Evolutionary conservation across 2,797 vertebrate species (phyloP).

Genomic region (Cossypha heuglini): DNA sequence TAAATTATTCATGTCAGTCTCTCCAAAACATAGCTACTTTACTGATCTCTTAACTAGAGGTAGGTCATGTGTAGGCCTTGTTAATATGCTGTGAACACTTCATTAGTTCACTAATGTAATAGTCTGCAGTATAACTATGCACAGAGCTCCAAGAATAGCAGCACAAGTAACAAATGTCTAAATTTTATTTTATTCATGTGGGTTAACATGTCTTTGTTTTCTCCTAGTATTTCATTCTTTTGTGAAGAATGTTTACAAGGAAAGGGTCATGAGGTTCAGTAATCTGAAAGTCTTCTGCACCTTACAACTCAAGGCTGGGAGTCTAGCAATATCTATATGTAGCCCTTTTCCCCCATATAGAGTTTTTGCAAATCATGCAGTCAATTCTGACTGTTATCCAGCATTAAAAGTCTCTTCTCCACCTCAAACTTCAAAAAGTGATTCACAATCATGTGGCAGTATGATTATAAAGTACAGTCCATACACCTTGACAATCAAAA

Average conservation of each 20-base stretch:
- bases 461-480: slow-evolving; percentile 73
- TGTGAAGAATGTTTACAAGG: slow-evolving; percentile 65
- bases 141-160: slow-evolving; percentile 74
- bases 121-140: slow-evolving; percentile 49
- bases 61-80: slow-evolving; percentile 67
- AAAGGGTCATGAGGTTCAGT: slow-evolving; percentile 51
- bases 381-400: slow-evolving; percentile 71
- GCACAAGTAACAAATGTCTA: slow-evolving; percentile 72
- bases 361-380: slow-evolving; percentile 74
- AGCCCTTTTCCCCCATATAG: slow-evolving; percentile 70
- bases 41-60: slow-evolving; percentile 63
- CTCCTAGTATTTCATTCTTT: slow-evolving; percentile 60
- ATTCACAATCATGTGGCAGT: slow-evolving; percentile 72
- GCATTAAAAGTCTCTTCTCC: slow-evolving; percentile 67
- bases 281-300: slow-evolving; percentile 61
- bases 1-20: slow-evolving; percentile 7
- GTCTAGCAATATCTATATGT: slow-evolving; percentile 62
- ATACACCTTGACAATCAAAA: slow-evolving; percentile 74
- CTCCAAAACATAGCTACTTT: slow-evolving; percentile 37
- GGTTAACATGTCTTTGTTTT: slow-evolving; percentile 70
- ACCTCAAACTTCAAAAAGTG: slow-evolving; percentile 70
- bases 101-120: slow-evolving; percentile 24
- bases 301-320: slow-evolving; percentile 50
- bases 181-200: slow-evolving; percentile 73
- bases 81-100: slow-evolving; percentile 47